Base-by-base conservation (phyloP, 2,888 invertebrate species). In the Aelia acuminata region DNA sequence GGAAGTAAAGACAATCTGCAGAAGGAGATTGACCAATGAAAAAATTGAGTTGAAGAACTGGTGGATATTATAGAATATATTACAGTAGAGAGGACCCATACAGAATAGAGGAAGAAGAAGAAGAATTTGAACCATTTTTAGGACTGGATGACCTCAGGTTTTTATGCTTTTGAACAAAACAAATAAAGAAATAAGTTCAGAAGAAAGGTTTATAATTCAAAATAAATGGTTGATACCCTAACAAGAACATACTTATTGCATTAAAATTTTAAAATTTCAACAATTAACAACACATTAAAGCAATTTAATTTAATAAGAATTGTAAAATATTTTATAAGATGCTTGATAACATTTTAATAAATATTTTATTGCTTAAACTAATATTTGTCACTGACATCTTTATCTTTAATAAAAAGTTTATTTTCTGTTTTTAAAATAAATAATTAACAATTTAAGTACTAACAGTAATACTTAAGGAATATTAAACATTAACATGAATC, bases 231-330 rank as follows among this genome's bases (percentile, higher is more conserved):
- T 70, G 35, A 70, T 35, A 70, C 63, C 20, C 57, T 57, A 26
- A 35, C 63, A 13, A 70, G 18, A 70, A 31, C 63, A 70, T 70
- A 31, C 35, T 70, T 70, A 70, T 70, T 70, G 31, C 63, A 70
- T 35, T 70, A 35, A 70, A 70, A 70, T 35, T 70, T 70, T 70
- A 26, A 57, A 57, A 57, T 57, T 5, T 57, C 57, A 57, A 57
- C 57, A 57, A 57, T 57, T 57, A 70, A 70, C 63, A 70, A 70
- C 63, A 35, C 63, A 70, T 18, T 18, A 70, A 70, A 70, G 35
- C 63, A 70, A 35, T 35, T 35, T 70, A 70, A 35, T 35, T 35
- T 70, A 70, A 35, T 63, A 31, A 57, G 18, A 70, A 70, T 8
- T 70, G 35, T 31, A 70, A 35, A 31, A 31, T 35, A 70, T 70